A percentile compares a stretch with the other conserved stretches of the same genome.
Evolutionary conservation across 2,113 vertebrate species (phyloP).

Genomic region (Oryzias woworae): DNA sequence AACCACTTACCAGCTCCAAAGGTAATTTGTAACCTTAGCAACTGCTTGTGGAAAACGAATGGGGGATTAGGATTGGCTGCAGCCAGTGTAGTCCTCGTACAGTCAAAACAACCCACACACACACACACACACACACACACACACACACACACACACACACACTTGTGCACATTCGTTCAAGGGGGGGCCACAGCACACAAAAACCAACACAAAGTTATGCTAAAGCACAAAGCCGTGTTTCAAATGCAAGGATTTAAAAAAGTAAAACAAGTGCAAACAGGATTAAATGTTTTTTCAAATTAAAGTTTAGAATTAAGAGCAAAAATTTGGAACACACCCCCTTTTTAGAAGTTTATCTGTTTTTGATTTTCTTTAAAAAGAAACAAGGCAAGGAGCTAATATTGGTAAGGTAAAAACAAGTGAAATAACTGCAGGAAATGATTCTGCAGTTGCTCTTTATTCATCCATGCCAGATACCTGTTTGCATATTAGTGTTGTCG

Average conservation of each 20-base stretch:
- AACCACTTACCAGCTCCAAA: constrained; percentile 90
- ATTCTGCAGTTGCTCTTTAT: too few relatives aligned
- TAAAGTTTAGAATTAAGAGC: neutral
- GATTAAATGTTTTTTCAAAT: constrained; percentile 9
- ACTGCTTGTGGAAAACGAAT: constrained; percentile 88
- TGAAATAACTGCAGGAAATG: too few relatives aligned
- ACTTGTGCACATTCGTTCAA: constrained; percentile 15
- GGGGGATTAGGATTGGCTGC: constrained; percentile 85
- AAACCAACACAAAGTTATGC: constrained; percentile 31
- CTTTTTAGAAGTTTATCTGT: neutral
- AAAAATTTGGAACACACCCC: neutral
- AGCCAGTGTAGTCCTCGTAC: constrained; percentile 82
- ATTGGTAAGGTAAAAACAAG: too few relatives aligned
- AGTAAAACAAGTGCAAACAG: constrained; percentile 14
- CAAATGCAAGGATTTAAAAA: constrained; percentile 1
- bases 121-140: constrained; percentile 22
- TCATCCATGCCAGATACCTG: neutral
- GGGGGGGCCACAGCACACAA: constrained; percentile 10
- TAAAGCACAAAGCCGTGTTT: constrained; percentile 26
- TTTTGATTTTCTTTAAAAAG: neutral
- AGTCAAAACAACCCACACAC: constrained; percentile 57
- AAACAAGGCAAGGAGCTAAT: neutral
- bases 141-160: constrained; percentile 2
- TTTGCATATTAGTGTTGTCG: neutral
- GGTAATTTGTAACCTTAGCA: constrained; percentile 98